Evolutionary conservation across 2,113 vertebrate species (phyloP).

Genomic region (Candoia aspera): DNA sequence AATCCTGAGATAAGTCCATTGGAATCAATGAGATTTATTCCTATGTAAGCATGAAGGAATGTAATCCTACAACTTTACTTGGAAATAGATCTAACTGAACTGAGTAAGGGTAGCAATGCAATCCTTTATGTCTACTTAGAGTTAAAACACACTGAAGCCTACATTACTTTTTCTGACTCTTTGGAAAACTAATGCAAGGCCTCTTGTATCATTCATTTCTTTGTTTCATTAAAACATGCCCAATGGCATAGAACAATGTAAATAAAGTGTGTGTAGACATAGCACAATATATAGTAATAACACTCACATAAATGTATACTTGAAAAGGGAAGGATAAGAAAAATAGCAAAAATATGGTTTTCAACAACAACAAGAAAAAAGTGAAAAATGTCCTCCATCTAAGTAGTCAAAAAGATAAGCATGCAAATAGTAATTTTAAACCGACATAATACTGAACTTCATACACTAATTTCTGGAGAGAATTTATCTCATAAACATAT

Average conservation of each 20-base stretch:
- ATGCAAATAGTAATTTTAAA: conserved; percentile 36
- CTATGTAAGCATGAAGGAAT: background rate
- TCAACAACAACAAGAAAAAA: background rate
- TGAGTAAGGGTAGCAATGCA: background rate
- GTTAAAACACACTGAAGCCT: background rate
- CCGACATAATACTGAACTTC: background rate
- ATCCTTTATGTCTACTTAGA: background rate
- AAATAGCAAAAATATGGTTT: background rate
- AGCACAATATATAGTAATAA: background rate
- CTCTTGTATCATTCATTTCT: background rate
- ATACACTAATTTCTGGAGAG: conserved; percentile 14
- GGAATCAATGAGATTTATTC: background rate
- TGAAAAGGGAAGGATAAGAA: background rate
- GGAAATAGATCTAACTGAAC: background rate
- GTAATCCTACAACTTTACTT: background rate
- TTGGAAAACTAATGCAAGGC: background rate
- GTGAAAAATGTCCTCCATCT: background rate
- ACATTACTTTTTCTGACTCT: background rate
- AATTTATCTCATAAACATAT: conserved; percentile 23
- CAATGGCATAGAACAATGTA: background rate
- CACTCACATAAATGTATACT: background rate
- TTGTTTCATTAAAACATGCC: background rate
- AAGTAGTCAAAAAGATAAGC: conserved; percentile 28
- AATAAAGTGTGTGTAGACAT: background rate
- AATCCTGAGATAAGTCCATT: background rate